Conservation (phyloP, 2,797 vertebrate genomes). For the Channa striata region DNA sequence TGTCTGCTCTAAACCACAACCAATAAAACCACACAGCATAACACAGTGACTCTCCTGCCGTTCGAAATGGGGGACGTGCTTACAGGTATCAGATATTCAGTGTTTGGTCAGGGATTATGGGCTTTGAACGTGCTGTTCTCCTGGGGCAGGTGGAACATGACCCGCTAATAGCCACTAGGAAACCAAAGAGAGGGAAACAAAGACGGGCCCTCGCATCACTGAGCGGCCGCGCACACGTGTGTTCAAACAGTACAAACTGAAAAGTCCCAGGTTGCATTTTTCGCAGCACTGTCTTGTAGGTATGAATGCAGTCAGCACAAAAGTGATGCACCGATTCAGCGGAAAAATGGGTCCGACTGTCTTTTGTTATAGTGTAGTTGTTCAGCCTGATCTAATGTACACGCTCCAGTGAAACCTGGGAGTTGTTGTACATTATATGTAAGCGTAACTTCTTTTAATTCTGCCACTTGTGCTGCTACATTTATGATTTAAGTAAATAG, state of each 20-base stretch:
- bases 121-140: constrained; percentile 68
- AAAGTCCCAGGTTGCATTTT: constrained; percentile 40
- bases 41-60: constrained; percentile 40
- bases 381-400: no score
- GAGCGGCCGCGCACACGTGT: constrained; percentile 41
- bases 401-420: no score
- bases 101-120: constrained; percentile 82
- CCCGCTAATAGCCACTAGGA: constrained; percentile 77
- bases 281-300: background rate
- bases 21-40: constrained; percentile 35
- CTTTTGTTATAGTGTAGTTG: no score
- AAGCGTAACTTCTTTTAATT: no score
- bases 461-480: no score
- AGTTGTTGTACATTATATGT: no score
- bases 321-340: background rate
- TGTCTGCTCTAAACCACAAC: constrained; percentile 23
- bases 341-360: no score
- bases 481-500: no score
- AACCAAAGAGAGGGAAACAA: constrained; percentile 80
- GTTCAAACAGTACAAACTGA: constrained; percentile 7
- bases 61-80: constrained; percentile 42
- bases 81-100: constrained; percentile 85
- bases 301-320: constrained; percentile 7
- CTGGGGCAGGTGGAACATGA: constrained; percentile 82
- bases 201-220: constrained; percentile 59